A percentile compares a stretch with the other conserved stretches of the same genome.
These are phyloP conservation scores for Umimayanthus kanabou DNA, from an alignment of 92 coral and sea anemone species.

Conservation along the genomic window DNA sequence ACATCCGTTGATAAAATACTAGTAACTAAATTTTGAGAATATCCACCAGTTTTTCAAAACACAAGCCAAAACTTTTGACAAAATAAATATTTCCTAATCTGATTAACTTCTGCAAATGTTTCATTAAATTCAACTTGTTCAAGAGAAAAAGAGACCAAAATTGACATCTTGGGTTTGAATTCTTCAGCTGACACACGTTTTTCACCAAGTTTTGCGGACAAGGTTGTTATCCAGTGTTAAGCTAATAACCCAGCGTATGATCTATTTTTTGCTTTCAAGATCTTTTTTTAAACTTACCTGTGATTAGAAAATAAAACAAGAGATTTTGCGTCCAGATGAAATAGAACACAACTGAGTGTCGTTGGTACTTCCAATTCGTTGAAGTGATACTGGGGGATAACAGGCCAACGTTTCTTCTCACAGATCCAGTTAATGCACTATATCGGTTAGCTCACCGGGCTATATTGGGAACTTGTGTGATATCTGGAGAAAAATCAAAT, in stretches of 20 bases:
- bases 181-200: background rate
- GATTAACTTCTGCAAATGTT: background rate
- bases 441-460: constrained; percentile 33
- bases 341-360: background rate
- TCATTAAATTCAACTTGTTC: background rate
- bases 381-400: background rate
- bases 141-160: background rate
- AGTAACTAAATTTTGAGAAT: background rate
- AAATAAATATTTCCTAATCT: background rate
- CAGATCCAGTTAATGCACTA: constrained; percentile 26
- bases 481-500: constrained; percentile 45
- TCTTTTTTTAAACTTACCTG: constrained; percentile 11
- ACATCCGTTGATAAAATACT: background rate
- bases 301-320: background rate
- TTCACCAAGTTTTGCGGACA: background rate
- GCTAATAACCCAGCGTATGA: background rate
- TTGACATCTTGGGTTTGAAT: background rate
- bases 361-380: background rate
- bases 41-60: background rate
- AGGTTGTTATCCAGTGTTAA: background rate
- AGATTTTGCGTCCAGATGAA: background rate
- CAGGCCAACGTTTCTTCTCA: background rate
- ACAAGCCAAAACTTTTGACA: background rate
- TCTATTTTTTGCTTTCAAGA: background rate
- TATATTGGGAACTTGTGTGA: constrained; percentile 42